A percentile compares a stretch with the other conserved stretches of the same genome.
Conservation (phyloP, 2,113 vertebrate species). For the Monarcha castaneiventris region DNA sequence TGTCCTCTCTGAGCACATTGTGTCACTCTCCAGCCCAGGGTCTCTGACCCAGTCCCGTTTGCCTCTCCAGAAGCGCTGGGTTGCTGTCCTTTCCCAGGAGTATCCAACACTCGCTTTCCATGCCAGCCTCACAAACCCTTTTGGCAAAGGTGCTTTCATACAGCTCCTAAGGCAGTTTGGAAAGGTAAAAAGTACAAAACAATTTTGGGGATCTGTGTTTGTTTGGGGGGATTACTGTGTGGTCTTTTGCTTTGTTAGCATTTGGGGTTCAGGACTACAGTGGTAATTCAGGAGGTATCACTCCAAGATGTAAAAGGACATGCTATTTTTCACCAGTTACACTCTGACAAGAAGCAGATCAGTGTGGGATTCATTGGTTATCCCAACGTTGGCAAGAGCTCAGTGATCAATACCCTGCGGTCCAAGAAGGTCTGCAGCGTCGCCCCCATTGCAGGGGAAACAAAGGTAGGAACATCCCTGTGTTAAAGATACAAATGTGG, state of each 20-base stretch:
- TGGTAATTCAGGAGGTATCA: background rate
- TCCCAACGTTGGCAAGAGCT: slow-evolving; percentile 98
- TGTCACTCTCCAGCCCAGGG: background rate
- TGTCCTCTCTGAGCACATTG: background rate
- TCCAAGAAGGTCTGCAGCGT: slow-evolving; percentile 98
- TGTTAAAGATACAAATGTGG: background rate
- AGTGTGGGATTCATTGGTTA: slow-evolving; percentile 98
- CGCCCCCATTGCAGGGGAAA: slow-evolving; percentile 95
- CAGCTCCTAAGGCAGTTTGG: slow-evolving; percentile 97
- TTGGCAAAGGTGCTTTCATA: slow-evolving; percentile 97
- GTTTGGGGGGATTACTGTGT: background rate
- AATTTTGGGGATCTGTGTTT: background rate
- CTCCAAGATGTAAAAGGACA: background rate
- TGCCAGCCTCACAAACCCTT: slow-evolving; percentile 95
- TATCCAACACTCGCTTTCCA: slow-evolving; percentile 96
- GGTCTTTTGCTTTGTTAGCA: background rate
- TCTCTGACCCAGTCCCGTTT: background rate
- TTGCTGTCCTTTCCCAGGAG: slow-evolving; percentile 90
- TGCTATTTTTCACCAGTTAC: slow-evolving; percentile 77
- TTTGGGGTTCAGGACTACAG: background rate
- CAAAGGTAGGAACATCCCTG: slow-evolving; percentile 80
- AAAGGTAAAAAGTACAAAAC: slow-evolving; percentile 85
- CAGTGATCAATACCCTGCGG: slow-evolving; percentile 92
- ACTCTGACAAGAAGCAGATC: slow-evolving; percentile 98
- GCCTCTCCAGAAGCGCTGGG: slow-evolving; percentile 89